phyloP scores from a whole-genome alignment of 2,888 invertebrate genomes.

The Trissolcus brochymenae region DNA sequence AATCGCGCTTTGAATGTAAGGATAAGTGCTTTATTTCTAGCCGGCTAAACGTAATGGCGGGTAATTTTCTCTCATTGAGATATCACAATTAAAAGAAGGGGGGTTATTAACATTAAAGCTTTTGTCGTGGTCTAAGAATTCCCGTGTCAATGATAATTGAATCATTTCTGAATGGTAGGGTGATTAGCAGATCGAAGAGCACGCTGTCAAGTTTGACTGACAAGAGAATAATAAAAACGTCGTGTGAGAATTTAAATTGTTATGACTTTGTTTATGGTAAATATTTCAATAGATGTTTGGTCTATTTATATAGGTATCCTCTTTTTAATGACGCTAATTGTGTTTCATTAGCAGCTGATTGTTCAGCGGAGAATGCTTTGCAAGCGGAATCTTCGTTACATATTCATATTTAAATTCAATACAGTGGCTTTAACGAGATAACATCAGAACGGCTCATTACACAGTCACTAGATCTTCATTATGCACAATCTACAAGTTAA shows the following conservation, averaged over 20 bases:
- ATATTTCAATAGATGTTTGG: no score
- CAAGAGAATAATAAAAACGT: no score
- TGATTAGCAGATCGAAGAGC: no score
- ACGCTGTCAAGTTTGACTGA: no score
- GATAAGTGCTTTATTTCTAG: conserved; percentile 23
- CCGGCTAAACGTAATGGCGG: conserved; percentile 20
- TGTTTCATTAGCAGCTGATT: no score
- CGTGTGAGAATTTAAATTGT: no score
- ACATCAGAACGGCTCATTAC: conserved; percentile 22
- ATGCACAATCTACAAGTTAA: conserved; percentile 30
- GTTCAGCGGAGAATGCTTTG: no score
- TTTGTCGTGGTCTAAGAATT: not conserved
- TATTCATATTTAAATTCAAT: conserved; percentile 31
- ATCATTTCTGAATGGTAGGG: no score
- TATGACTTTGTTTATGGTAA: no score
- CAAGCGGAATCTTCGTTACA: not conserved
- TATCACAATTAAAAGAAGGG: conserved; percentile 30
- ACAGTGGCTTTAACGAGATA: conserved; percentile 7
- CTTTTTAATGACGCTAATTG: no score
- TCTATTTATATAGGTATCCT: no score
- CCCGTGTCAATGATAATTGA: no score
- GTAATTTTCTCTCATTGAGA: conserved; percentile 32
- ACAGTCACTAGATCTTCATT: conserved; percentile 34
- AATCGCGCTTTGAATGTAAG: conserved; percentile 8
- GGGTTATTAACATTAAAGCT: not conserved